Evolutionary conservation across 2,113 vertebrate species (phyloP).

Genomic region (Redunca redunca): DNA sequence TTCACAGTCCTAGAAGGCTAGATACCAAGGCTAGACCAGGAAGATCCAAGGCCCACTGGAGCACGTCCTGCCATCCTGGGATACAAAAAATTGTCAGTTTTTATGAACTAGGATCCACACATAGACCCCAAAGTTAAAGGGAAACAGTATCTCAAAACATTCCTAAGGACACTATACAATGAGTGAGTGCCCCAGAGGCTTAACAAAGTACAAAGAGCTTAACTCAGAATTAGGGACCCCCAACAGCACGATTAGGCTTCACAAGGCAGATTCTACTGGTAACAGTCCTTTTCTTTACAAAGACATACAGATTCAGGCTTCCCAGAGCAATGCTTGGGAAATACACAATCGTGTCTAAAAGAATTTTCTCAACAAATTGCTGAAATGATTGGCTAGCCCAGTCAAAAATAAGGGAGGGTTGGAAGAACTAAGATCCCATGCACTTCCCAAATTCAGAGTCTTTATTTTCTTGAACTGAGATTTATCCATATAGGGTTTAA

Average conservation of each 20-base stretch:
- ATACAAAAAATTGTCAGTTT: background rate
- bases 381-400: background rate
- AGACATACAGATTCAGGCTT: background rate
- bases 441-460: background rate
- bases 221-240: background rate
- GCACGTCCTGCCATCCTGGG: background rate
- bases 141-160: background rate
- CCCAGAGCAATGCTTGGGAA: background rate
- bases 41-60: background rate
- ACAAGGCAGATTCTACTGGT: background rate
- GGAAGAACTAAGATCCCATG: background rate
- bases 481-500: background rate
- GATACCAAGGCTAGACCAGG: background rate
- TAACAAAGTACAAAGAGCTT: background rate
- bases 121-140: background rate
- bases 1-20: background rate
- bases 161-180: background rate
- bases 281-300: constrained; percentile 29
- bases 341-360: background rate
- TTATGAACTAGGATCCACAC: background rate
- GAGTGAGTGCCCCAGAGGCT: background rate
- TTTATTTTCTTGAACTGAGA: constrained; percentile 2
- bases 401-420: background rate
- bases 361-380: background rate
- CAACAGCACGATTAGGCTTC: background rate